A percentile compares a stretch with the other conserved stretches of the same genome.
Conservation (phyloP, 2,797 vertebrate species). For the Tiaroga cobitis region DNA sequence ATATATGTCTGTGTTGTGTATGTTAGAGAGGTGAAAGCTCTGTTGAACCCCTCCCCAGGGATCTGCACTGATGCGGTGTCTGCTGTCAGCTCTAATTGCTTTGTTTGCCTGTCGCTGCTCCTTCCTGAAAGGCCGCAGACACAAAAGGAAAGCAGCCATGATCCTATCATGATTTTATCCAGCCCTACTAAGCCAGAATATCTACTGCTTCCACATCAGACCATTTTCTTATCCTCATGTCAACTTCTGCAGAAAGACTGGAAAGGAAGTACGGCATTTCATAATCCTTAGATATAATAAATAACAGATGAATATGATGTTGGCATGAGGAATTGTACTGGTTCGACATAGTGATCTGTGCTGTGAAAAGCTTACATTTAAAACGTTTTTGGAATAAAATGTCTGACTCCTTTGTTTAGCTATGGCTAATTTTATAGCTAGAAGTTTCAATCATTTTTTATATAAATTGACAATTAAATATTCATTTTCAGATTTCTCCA, state of each 20-base stretch:
- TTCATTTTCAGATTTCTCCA: not conserved
- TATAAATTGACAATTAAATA: not conserved
- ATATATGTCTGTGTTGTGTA: constrained; percentile 11
- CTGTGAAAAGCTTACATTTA: not conserved
- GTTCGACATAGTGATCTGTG: not conserved
- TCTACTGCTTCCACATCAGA: not conserved
- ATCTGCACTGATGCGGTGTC: constrained; percentile 51
- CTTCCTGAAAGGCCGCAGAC: constrained; percentile 52
- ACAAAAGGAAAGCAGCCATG: constrained; percentile 40
- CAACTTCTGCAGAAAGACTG: not conserved
- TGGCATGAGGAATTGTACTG: not conserved
- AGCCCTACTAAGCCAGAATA: constrained; percentile 6
- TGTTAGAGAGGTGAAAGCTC: constrained; percentile 33
- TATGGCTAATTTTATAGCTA: not conserved
- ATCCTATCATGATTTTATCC: constrained; percentile 46
- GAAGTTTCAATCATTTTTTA: not conserved
- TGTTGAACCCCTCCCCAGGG: constrained; percentile 46
- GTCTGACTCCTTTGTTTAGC: not conserved
- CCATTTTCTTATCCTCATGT: not conserved
- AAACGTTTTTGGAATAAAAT: not conserved
- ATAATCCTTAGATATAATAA: not conserved
- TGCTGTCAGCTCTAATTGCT: constrained; percentile 58
- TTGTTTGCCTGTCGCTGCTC: constrained; percentile 54
- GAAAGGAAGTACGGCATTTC: not conserved
- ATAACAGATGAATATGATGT: not conserved